phyloP scores from a whole-genome alignment of 2,113 vertebrate species.

The Psettodes erumei region DNA sequence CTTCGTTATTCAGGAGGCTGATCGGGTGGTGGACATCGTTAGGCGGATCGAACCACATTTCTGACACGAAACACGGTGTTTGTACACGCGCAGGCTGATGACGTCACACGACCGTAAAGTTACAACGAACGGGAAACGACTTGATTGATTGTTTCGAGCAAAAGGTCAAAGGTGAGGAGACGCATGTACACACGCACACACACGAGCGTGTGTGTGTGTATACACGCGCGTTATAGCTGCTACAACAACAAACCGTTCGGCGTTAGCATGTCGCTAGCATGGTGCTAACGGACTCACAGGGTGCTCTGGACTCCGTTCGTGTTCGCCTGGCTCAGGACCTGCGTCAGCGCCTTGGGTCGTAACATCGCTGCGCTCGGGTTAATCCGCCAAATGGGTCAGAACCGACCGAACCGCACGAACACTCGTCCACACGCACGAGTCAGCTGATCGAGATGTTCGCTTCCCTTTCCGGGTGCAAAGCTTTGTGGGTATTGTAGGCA shows the following conservation, averaged over 20 bases:
- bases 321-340: constrained; percentile 97
- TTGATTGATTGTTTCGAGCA: too few species aligned
- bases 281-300: constrained; percentile 85
- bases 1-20: constrained; percentile 93
- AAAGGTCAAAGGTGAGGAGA: background rate
- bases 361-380: constrained; percentile 72
- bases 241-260: background rate
- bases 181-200: too few species aligned
- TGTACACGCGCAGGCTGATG: too few species aligned
- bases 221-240: too few species aligned
- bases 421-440: constrained; percentile 22
- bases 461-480: constrained; percentile 42
- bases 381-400: rapidly evolving
- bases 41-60: too few species aligned
- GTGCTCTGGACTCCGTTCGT: constrained; percentile 98
- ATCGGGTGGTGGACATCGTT: too few species aligned
- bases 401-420: background rate
- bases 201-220: too few species aligned
- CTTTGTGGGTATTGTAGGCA: constrained; percentile 62
- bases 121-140: too few species aligned
- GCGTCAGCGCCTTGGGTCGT: constrained; percentile 95
- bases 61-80: too few species aligned
- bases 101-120: too few species aligned
- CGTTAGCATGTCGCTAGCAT: background rate
- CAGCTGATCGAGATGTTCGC: constrained; percentile 53